A percentile compares a stretch with the other conserved stretches of the same genome.
These are phyloP conservation scores for Dynastes grantii DNA, from an alignment of 2,888 invertebrate species.

Conservation along the genomic window DNA sequence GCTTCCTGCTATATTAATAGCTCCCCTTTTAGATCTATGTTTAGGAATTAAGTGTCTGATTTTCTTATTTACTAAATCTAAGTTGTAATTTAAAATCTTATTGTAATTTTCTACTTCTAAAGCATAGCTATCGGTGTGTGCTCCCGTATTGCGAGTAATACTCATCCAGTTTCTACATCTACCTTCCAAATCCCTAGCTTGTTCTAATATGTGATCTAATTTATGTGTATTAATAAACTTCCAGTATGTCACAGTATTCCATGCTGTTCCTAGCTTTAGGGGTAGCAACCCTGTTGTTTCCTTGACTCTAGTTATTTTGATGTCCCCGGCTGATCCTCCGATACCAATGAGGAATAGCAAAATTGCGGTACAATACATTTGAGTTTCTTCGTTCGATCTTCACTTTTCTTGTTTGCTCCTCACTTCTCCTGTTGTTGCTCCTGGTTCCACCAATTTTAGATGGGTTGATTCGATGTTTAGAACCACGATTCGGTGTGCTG, in stretches of 20 bases:
- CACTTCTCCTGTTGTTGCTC: too few species aligned
- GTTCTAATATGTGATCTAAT: not conserved
- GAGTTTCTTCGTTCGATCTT: too few species aligned
- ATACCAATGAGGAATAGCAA: not conserved
- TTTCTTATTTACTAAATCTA: slow-evolving; percentile 22
- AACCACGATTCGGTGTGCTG: too few species aligned
- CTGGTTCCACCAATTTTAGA: too few species aligned
- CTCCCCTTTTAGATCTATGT: slow-evolving; percentile 34
- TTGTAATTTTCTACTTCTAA: slow-evolving; percentile 4
- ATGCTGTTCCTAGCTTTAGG: not conserved
- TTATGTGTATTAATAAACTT: not conserved
- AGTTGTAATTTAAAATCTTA: slow-evolving; percentile 30
- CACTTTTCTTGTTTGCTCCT: too few species aligned
- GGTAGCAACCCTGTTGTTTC: not conserved
- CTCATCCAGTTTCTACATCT: not conserved
- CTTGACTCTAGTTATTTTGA: not conserved
- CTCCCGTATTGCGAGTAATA: not conserved
- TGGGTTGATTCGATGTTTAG: too few species aligned
- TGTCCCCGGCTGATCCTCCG: not conserved
- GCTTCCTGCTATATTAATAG: slow-evolving; percentile 25
- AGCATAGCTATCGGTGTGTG: not conserved
- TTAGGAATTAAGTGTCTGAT: slow-evolving; percentile 14
- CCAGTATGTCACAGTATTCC: too few species aligned
- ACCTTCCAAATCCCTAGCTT: not conserved
- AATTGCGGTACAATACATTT: too few species aligned